These are phyloP conservation scores for Tricholauxania praeusta DNA, from an alignment of 2,888 invertebrate genomes.

Conservation along the genomic window DNA sequence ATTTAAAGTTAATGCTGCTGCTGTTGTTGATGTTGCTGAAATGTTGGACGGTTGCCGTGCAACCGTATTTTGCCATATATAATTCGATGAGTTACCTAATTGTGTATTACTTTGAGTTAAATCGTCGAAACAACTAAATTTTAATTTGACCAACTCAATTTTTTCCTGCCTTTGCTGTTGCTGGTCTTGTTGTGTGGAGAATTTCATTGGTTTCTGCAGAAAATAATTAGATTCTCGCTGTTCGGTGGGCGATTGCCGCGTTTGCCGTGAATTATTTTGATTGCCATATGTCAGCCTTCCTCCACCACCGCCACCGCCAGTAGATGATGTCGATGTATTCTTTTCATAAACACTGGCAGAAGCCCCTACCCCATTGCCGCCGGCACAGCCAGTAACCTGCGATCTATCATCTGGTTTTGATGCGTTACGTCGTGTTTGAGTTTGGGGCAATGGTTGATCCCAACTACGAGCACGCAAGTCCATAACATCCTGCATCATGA, in stretches of 20 bases:
- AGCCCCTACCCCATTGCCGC: not conserved
- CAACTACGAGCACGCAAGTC: slow-evolving; percentile 60
- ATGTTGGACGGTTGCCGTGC: slow-evolving; percentile 44
- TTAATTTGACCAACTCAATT: slow-evolving; percentile 61
- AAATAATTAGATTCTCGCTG: slow-evolving; percentile 48
- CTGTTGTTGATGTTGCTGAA: not conserved
- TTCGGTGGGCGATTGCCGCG: not conserved
- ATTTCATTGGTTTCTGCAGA: slow-evolving; percentile 54
- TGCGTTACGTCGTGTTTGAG: slow-evolving; percentile 7
- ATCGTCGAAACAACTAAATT: slow-evolving; percentile 54
- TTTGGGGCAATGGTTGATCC: slow-evolving; percentile 53
- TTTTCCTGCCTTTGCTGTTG: slow-evolving; percentile 55
- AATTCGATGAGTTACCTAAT: slow-evolving; percentile 54
- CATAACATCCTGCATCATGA: slow-evolving; percentile 65
- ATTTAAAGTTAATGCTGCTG: slow-evolving; percentile 2
- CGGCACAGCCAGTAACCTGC: slow-evolving; percentile 30
- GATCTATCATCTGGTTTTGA: slow-evolving; percentile 31
- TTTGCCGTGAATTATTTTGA: slow-evolving; percentile 39
- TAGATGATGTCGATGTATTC: slow-evolving; percentile 15
- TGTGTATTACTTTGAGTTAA: slow-evolving; percentile 51
- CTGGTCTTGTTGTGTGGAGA: slow-evolving; percentile 41
- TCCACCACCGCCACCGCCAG: slow-evolving; percentile 31
- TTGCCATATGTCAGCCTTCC: slow-evolving; percentile 42
- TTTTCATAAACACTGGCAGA: slow-evolving; percentile 7
- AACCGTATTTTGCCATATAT: slow-evolving; percentile 55